Evolutionary conservation across 64 coral and sea anemone species (phyloP).

Genomic region (Montipora efflorescens): DNA sequence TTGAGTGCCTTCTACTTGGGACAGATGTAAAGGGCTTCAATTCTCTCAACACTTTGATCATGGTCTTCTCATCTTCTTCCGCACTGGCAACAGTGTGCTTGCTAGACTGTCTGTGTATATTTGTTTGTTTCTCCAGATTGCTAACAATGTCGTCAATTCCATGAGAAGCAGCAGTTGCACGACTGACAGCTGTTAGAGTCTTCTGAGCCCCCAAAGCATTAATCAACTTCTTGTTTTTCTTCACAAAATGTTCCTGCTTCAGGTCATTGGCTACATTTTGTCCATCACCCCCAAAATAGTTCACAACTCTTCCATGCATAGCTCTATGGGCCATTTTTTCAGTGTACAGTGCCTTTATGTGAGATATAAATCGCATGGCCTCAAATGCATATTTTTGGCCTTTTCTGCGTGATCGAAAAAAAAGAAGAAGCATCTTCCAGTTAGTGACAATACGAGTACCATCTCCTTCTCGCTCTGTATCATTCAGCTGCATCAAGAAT

Average conservation of each 20-base stretch:
- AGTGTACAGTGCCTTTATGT: conserved; percentile 46
- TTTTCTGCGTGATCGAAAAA: conserved; percentile 53
- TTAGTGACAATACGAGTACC: conserved; percentile 28
- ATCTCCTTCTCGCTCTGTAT: conserved; percentile 51
- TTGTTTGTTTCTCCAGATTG: conserved; percentile 6
- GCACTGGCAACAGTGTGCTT: conserved; percentile 16
- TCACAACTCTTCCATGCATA: conserved; percentile 66
- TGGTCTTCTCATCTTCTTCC: background rate
- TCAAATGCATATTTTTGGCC: conserved; percentile 71
- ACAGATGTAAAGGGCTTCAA: background rate
- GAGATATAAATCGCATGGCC: conserved; percentile 43
- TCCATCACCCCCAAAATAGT: conserved; percentile 43
- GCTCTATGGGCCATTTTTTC: conserved; percentile 31
- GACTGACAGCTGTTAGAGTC: background rate
- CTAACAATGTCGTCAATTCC: background rate
- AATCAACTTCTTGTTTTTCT: conserved; percentile 33
- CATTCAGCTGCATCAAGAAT: conserved; percentile 66
- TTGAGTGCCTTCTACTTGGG: background rate
- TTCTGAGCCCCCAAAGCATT: conserved; percentile 24
- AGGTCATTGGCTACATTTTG: conserved; percentile 69
- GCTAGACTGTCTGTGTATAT: background rate
- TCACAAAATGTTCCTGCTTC: conserved; percentile 57
- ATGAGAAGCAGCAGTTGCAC: conserved; percentile 1
- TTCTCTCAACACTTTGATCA: background rate
- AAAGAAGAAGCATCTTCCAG: conserved; percentile 66